phyloP scores from a whole-genome alignment of 2,113 vertebrate species.

The Neopipo cinnamomea region DNA sequence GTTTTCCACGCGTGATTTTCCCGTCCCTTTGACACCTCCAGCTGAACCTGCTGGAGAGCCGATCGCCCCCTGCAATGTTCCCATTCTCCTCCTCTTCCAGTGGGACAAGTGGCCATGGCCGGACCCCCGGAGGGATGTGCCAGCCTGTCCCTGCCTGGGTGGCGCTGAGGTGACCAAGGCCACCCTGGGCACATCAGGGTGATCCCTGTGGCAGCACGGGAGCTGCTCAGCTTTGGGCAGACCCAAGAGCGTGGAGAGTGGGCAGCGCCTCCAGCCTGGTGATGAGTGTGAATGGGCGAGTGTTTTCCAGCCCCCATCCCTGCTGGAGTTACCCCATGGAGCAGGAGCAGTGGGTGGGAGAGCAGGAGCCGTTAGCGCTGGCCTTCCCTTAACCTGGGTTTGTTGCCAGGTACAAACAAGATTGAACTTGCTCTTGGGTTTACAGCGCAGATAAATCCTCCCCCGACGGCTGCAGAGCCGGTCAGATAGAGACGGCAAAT shows the following conservation, averaged over 20 bases:
- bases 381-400: background rate
- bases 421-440: conserved; percentile 1
- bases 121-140: accelerated
- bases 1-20: background rate
- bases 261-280: background rate
- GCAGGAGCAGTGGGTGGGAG: background rate
- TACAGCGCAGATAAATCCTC: background rate
- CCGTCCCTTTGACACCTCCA: background rate
- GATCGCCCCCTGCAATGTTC: accelerated
- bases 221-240: accelerated
- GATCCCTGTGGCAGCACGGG: accelerated
- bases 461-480: background rate
- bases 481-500: background rate
- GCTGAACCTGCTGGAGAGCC: background rate
- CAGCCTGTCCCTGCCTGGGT: background rate
- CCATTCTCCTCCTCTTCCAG: background rate
- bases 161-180: background rate
- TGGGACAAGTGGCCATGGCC: accelerated
- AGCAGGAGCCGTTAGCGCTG: background rate
- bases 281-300: accelerated
- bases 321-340: background rate
- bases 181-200: background rate
- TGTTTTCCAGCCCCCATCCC: background rate
- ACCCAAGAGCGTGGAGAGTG: accelerated
- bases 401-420: background rate